A percentile compares a stretch with the other conserved stretches of the same genome.
Conservation (phyloP, 1,140 invertebrate genomes). For the Neodiprion virginianus region DNA sequence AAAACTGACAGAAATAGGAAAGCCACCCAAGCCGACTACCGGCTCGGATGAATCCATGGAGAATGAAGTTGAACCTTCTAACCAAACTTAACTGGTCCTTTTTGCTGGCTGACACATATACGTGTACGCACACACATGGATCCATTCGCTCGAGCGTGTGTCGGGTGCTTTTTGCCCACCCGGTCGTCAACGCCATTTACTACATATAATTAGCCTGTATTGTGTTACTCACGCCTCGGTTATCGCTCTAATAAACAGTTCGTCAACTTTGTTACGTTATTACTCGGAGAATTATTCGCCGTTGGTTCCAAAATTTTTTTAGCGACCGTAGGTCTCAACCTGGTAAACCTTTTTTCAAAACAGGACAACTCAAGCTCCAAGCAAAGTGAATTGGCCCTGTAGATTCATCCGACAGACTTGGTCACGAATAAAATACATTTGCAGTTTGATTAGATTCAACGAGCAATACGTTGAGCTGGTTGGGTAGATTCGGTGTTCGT, state of each 20-base stretch:
- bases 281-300: not conserved
- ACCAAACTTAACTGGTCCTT: conserved; percentile 3
- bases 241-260: conserved; percentile 52
- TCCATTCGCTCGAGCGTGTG: conserved; percentile 45
- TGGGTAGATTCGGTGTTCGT: not conserved
- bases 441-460: not conserved
- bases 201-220: conserved; percentile 55
- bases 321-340: no score
- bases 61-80: conserved; percentile 5
- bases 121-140: conserved; percentile 26
- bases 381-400: no score
- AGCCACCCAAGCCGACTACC: conserved; percentile 53
- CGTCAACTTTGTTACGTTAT: conserved; percentile 43
- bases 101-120: conserved; percentile 5
- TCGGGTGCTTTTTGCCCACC: conserved; percentile 27
- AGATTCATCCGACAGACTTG: no score
- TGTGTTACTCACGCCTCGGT: conserved; percentile 53
- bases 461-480: not conserved
- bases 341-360: no score
- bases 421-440: no score
- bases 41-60: conserved; percentile 16
- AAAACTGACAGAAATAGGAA: conserved; percentile 54
- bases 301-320: no score
- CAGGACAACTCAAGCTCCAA: no score
- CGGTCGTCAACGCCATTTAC: conserved; percentile 39